Percentiles rank a stretch among this genome's conserved stretches.
These are phyloP conservation scores for Glyptemys insculpta DNA, from an alignment of 2,797 vertebrate species.

Conservation along the genomic window DNA sequence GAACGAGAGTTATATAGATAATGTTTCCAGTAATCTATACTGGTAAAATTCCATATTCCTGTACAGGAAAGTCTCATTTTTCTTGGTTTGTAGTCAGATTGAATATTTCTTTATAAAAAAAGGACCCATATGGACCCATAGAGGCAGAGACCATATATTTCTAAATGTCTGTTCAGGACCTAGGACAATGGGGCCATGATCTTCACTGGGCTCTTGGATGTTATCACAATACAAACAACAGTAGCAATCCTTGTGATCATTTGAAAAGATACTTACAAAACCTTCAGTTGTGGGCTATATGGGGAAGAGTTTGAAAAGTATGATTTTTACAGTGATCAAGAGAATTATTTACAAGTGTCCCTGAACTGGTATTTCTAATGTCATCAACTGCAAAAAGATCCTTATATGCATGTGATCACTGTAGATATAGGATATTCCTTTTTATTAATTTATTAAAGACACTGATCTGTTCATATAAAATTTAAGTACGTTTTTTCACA, in stretches of 20 bases:
- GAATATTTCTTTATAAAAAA: background rate
- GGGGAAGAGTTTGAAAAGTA: background rate
- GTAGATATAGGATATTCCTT: background rate
- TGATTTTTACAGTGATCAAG: background rate
- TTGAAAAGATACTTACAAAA: background rate
- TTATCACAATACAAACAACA: background rate
- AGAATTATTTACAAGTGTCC: background rate
- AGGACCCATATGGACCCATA: background rate
- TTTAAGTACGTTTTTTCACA: background rate
- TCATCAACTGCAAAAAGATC: background rate
- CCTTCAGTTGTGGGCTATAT: background rate
- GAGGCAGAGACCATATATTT: background rate
- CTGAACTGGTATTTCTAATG: background rate
- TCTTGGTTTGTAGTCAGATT: background rate
- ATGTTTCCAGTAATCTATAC: background rate
- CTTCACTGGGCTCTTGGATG: background rate
- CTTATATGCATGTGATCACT: background rate
- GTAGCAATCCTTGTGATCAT: background rate
- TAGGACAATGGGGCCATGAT: background rate
- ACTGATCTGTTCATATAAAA: background rate
- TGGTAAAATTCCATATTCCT: background rate
- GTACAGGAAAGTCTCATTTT: background rate
- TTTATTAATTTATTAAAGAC: background rate
- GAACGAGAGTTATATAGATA: background rate
- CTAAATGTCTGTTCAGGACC: background rate